These are phyloP conservation scores for Panopea generosa DNA, from an alignment of 2,888 invertebrate genomes.

Conservation along the genomic window DNA sequence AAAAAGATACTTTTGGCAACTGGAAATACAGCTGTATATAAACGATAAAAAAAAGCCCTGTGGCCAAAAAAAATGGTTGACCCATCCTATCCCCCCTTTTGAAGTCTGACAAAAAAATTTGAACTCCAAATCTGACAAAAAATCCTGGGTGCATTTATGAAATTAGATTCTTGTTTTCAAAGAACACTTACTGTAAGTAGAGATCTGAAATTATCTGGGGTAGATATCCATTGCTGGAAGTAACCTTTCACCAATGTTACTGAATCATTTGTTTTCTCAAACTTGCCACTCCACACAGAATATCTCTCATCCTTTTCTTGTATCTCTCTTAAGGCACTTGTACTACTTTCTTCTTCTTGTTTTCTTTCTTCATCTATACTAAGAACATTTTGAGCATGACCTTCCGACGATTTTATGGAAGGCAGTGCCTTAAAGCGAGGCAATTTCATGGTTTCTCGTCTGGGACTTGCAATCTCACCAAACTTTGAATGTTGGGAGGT, in stretches of 20 bases:
- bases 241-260: constrained; percentile 79
- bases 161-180: no score
- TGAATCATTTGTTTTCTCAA: constrained; percentile 66
- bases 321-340: constrained; percentile 42
- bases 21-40: no score
- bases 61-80: no score
- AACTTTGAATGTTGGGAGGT: constrained; percentile 74
- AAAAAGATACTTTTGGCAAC: no score
- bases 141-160: no score
- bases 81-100: no score
- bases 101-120: no score
- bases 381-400: constrained; percentile 63
- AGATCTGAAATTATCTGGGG: constrained; percentile 76
- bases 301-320: constrained; percentile 67
- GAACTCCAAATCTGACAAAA: no score
- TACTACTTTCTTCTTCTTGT: constrained; percentile 36
- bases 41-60: no score
- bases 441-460: constrained; percentile 55
- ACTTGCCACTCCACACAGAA: constrained; percentile 56
- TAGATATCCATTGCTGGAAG: constrained; percentile 79
- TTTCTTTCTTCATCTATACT: constrained; percentile 65
- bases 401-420: constrained; percentile 57
- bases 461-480: constrained; percentile 53
- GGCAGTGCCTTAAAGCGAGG: constrained; percentile 77
- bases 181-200: constrained; percentile 64